Base-by-base conservation (phyloP, 2,888 invertebrate genomes). In the Oxyteleia sp. region DNA sequence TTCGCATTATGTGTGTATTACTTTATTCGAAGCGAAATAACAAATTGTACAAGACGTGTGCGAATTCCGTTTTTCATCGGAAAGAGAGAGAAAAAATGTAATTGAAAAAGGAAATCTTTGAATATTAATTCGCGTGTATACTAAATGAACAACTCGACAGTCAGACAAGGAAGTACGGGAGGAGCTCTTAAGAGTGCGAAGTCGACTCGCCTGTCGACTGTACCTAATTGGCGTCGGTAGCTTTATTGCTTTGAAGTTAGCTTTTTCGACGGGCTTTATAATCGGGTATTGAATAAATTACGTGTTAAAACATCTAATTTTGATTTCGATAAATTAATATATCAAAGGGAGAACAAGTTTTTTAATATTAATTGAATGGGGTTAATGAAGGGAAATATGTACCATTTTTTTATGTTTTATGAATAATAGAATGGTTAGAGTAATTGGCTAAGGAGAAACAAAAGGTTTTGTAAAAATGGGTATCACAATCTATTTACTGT, bases 191-290 rank as follows among this genome's bases (percentile, higher is more conserved):
- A 68, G 68, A 72, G 80, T 43, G 72, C 66, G 83, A 82, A 82
- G 74, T n/a, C n/a, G 74, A 71, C 61, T 71, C n/a, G 75, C 51
- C 68, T 74, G 68, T 55, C 82, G 63, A 75, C 88, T 82, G 88
- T 91, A 76, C 84, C 84, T 84, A 91, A 90, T 91, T 90, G 91
- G 90, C 89, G 90, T 89, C 85, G 87, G 85, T 53, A 66, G 80
- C 87, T 90, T 90, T 89, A 89, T 88, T 57, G 82, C 89, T 92
- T 92, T 92, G 91, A 91, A 89, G 89, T 91, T 90, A 90, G 86
- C 87, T 80, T 82, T 87, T 86, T 86, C 71, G 71, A 47, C 71
- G 35, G 69, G 68, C 86, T 89, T 88, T 88, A 87, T 87, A 82
- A 74, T 43, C 76, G 85, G 86, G 88, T 87, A 88, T 88, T 86